phyloP scores from a whole-genome alignment of 2,113 vertebrate species.

The human region DNA sequence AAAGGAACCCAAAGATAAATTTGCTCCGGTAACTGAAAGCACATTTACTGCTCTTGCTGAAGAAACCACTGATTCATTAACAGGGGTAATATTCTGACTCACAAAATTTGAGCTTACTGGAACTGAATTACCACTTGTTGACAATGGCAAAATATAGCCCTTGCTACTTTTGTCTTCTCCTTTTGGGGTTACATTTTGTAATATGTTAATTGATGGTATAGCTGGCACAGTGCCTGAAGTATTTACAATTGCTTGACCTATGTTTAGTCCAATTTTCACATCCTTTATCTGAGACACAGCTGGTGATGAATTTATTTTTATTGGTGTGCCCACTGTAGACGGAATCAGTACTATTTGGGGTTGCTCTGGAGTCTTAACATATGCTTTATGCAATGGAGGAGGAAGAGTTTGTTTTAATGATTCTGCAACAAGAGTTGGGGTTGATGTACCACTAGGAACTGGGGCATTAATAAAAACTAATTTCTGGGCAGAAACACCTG shows the following conservation, averaged over 20 bases:
- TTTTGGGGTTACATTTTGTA: constrained; percentile 84
- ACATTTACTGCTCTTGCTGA: constrained; percentile 75
- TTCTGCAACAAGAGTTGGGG: constrained; percentile 77
- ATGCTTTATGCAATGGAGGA: constrained; percentile 79
- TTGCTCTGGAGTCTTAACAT: constrained; percentile 82
- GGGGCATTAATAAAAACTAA: constrained; percentile 90
- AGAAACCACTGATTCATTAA: constrained; percentile 76
- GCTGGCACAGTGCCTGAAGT: constrained; percentile 83
- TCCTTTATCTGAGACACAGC: constrained; percentile 88
- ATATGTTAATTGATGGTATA: constrained; percentile 81
- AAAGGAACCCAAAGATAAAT: constrained; percentile 74
- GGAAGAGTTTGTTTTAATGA: constrained; percentile 81
- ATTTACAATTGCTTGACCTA: constrained; percentile 86
- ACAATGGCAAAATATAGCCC: constrained; percentile 61
- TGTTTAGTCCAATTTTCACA: constrained; percentile 88
- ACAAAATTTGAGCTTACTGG: constrained; percentile 74
- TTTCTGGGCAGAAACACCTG: constrained; percentile 84
- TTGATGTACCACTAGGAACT: constrained; percentile 78
- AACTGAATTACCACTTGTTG: constrained; percentile 71
- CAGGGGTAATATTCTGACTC: constrained; percentile 73
- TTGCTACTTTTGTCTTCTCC: constrained; percentile 79
- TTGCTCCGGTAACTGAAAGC: constrained; percentile 75
- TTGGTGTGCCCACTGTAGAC: constrained; percentile 81
- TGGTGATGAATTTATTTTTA: constrained; percentile 84
- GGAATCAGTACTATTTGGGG: constrained; percentile 87